phyloP scores from a whole-genome alignment of 2,113 vertebrate genomes.

The Hemiscyllium ocellatum region DNA sequence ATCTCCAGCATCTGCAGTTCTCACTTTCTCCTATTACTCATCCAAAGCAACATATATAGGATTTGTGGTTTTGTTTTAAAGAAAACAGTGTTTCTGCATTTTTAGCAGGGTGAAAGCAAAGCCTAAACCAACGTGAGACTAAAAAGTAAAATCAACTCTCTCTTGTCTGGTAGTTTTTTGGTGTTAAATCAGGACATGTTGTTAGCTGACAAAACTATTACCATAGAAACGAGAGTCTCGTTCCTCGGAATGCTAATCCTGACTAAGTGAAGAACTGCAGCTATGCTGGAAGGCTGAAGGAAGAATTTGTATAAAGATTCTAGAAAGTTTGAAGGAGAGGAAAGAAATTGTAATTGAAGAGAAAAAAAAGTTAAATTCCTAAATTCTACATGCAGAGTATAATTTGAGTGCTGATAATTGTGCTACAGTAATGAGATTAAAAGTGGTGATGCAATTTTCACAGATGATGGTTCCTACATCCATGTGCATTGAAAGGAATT shows the following conservation, averaged over 20 bases:
- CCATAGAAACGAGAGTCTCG: conserved; percentile 48
- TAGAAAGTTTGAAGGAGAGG: not conserved
- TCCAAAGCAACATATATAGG: no score
- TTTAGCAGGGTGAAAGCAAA: not conserved
- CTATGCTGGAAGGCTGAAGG: conserved; percentile 39
- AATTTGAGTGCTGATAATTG: not conserved
- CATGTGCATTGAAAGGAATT: not conserved
- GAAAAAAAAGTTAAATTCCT: not conserved
- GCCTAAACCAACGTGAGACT: not conserved
- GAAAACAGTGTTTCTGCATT: not conserved
- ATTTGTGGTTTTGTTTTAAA: not conserved
- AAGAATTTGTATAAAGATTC: not conserved
- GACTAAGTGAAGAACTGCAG: conserved; percentile 46
- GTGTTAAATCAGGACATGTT: conserved; percentile 37
- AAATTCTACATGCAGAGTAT: not conserved
- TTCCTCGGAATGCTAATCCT: conserved; percentile 49
- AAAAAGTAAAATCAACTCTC: conserved; percentile 39
- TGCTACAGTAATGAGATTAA: not conserved
- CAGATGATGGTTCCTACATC: not conserved
- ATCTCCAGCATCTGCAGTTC: no score
- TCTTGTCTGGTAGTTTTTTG: conserved; percentile 45
- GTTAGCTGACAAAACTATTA: conserved; percentile 50
- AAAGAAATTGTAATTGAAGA: not conserved
- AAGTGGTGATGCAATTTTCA: not conserved
- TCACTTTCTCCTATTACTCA: no score